Evolutionary conservation across 2,113 vertebrate species (phyloP).

Genomic region (Chaetodon trifascialis): DNA sequence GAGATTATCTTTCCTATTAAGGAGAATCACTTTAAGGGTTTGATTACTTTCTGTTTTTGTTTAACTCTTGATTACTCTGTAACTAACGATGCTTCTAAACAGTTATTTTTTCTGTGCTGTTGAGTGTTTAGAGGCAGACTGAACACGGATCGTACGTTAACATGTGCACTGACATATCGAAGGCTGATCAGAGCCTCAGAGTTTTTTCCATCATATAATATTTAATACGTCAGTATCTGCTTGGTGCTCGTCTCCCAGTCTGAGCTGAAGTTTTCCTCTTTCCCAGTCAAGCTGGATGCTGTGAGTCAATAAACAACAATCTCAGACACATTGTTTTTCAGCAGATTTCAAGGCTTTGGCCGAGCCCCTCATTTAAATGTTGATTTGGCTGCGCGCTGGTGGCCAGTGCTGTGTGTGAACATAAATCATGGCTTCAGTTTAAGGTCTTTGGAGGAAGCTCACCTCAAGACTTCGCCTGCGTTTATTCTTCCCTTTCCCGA

Average conservation of each 20-base stretch:
- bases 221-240: not conserved
- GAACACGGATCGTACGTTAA: conserved; percentile 36
- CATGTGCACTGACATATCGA: not conserved
- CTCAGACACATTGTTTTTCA: conserved; percentile 18
- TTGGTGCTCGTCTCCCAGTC: conserved; percentile 6
- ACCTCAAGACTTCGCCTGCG: conserved; percentile 3
- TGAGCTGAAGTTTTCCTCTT: not conserved
- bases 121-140: conserved; percentile 50
- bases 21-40: conserved; percentile 79
- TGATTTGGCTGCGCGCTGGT: conserved; percentile 33
- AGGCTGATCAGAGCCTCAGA: no score
- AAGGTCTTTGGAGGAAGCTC: conserved; percentile 31
- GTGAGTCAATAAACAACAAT: conserved; percentile 43
- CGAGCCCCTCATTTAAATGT: not conserved
- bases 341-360: conserved; percentile 26
- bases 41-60: conserved; percentile 84
- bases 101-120: conserved; percentile 24
- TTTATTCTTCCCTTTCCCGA: conserved; percentile 24
- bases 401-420: conserved; percentile 24
- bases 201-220: not conserved
- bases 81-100: conserved; percentile 60
- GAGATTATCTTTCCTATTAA: conserved; percentile 82
- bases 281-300: not conserved
- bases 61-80: conserved; percentile 72
- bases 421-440: conserved; percentile 28